phyloP scores from a whole-genome alignment of 2,797 vertebrate genomes.

The Nasua narica region DNA sequence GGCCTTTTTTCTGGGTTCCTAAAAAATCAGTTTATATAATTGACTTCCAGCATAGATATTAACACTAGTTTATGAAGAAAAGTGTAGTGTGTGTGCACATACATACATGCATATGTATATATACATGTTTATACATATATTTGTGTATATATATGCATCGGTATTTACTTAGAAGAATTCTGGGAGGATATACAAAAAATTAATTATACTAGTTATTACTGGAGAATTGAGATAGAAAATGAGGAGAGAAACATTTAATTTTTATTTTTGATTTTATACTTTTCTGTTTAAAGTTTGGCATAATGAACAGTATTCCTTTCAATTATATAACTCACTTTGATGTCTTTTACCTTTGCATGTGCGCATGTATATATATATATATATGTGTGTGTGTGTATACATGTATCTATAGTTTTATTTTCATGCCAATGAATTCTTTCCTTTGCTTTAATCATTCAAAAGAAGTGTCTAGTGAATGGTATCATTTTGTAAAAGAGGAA shows the following conservation, averaged over 20 bases:
- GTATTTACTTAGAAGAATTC: background rate
- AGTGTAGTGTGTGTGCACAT: background rate
- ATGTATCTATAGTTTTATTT: background rate
- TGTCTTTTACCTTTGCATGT: background rate
- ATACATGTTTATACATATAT: background rate
- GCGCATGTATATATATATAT: background rate
- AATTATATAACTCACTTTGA: background rate
- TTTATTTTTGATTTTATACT: background rate
- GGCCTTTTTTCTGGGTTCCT: background rate
- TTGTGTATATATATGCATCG: background rate
- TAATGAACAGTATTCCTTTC: background rate
- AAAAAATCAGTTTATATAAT: background rate
- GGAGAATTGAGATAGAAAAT: background rate
- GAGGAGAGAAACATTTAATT: background rate
- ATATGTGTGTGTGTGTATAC: background rate
- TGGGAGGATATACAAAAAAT: background rate
- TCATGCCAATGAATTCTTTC: background rate
- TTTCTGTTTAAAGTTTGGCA: background rate
- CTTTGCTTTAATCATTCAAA: conserved; percentile 5
- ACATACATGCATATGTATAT: background rate
- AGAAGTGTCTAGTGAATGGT: background rate
- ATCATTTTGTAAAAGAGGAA: background rate
- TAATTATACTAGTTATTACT: background rate
- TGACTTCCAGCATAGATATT: background rate
- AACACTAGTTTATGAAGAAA: background rate